Evolutionary conservation across 2,797 vertebrate species (phyloP).

Genomic region (Notolabrus celidotus): DNA sequence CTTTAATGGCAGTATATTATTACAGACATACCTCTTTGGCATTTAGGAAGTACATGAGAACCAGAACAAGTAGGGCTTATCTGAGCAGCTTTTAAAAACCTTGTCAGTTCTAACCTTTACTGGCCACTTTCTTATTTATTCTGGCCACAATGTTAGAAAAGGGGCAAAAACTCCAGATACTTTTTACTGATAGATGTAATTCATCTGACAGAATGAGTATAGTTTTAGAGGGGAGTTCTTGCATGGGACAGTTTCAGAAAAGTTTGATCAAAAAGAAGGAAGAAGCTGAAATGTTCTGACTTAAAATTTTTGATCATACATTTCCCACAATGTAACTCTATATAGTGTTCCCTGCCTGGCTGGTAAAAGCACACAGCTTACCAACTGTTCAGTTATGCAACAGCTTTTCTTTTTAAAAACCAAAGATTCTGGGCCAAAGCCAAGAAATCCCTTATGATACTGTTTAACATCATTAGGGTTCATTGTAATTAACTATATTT

Average conservation of each 20-base stretch:
- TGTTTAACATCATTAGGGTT: not conserved
- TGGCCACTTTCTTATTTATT: no score
- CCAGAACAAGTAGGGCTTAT: not conserved
- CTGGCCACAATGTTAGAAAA: not conserved
- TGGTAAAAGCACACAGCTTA: not conserved
- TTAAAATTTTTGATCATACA: not conserved
- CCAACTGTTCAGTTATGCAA: not conserved
- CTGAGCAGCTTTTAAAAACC: not conserved
- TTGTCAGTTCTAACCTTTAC: no score
- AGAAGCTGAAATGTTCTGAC: not conserved
- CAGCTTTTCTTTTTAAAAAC: not conserved
- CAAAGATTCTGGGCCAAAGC: not conserved
- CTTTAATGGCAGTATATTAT: not conserved
- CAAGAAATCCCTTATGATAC: no score
- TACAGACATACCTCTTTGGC: not conserved
- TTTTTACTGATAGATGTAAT: no score
- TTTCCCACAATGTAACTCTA: not conserved
- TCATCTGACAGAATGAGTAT: no score
- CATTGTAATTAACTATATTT: not conserved
- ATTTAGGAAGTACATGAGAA: not conserved
- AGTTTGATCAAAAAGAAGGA: not conserved
- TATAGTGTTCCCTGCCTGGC: not conserved
- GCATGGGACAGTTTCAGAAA: not conserved
- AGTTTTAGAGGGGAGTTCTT: fast-evolving
- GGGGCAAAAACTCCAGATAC: no score